These are phyloP conservation scores for Lanistes nyassanus DNA, from an alignment of 1,140 invertebrate genomes.

Conservation along the genomic window DNA sequence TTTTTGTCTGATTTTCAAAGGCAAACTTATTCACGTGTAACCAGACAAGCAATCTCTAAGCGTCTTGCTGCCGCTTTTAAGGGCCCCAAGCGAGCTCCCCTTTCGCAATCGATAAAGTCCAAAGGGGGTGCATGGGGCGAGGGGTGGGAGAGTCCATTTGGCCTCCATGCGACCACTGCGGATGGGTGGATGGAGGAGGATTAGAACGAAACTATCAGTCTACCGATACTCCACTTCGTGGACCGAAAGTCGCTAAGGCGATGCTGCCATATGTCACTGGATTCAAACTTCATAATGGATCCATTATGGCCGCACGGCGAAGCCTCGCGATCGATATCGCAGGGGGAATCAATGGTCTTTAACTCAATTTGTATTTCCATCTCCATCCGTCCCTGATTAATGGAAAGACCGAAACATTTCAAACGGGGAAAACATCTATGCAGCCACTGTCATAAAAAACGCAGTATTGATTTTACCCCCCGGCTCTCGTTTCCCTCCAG, in stretches of 20 bases:
- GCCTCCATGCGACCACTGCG: too few species aligned
- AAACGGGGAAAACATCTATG: constrained; percentile 36
- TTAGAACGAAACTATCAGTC: too few species aligned
- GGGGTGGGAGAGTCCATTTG: too few species aligned
- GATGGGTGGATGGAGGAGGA: too few species aligned
- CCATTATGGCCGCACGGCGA: constrained; percentile 23
- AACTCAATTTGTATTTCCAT: constrained; percentile 44
- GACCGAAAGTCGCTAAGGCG: background rate
- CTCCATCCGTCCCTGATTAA: constrained; percentile 34
- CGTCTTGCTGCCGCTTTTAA: constrained; percentile 19
- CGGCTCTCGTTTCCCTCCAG: background rate
- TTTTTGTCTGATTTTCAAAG: constrained; percentile 29
- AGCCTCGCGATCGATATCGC: constrained; percentile 21
- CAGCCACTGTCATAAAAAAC: constrained; percentile 38
- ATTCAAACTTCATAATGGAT: constrained; percentile 30
- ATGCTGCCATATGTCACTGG: constrained; percentile 35
- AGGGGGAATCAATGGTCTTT: constrained; percentile 31
- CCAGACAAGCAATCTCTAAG: constrained; percentile 19
- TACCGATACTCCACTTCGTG: too few species aligned
- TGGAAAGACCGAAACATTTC: constrained; percentile 34
- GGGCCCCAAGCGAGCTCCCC: constrained; percentile 6
- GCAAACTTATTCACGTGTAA: constrained; percentile 20
- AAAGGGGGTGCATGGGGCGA: too few species aligned
- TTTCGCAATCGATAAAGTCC: constrained; percentile 18
- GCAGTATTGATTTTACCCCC: constrained; percentile 34